Percentiles rank a stretch among this genome's conserved stretches.
phyloP scores from a whole-genome alignment of 2,888 invertebrate species.

The Chymomyza procnemis region DNA sequence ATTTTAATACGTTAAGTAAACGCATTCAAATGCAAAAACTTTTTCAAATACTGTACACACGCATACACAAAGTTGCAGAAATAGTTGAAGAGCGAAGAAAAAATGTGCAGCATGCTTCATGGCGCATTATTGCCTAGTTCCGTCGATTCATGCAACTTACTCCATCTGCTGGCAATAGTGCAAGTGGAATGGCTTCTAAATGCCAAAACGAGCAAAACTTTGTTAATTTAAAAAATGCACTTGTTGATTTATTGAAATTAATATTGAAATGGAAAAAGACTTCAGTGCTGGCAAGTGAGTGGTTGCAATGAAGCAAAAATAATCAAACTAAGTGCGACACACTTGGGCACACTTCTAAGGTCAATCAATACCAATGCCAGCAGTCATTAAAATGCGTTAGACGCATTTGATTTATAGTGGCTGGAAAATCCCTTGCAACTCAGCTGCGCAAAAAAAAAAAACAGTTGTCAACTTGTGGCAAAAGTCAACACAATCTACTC shows the following conservation, averaged over 20 bases:
- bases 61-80: not conserved
- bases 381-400: too few species aligned
- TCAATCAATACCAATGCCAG: too few species aligned
- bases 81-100: slow-evolving; percentile 9
- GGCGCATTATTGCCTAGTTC: slow-evolving; percentile 38
- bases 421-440: too few species aligned
- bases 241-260: slow-evolving; percentile 68
- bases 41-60: slow-evolving; percentile 44
- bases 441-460: too few species aligned
- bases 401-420: too few species aligned
- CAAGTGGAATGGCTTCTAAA: not conserved
- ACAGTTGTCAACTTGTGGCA: slow-evolving; percentile 45
- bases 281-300: not conserved
- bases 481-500: slow-evolving; percentile 4
- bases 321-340: slow-evolving; percentile 53
- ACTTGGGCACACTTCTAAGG: not conserved
- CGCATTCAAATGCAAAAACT: slow-evolving; percentile 60
- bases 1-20: slow-evolving; percentile 70
- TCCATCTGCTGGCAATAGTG: too few species aligned
- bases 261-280: slow-evolving; percentile 39
- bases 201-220: slow-evolving; percentile 40
- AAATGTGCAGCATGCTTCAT: slow-evolving; percentile 33
- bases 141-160: slow-evolving; percentile 37
- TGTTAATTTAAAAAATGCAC: slow-evolving; percentile 58
- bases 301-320: not conserved